Conservation (phyloP, 2,113 vertebrate genomes). For the Hippocampus guttulatus region DNA sequence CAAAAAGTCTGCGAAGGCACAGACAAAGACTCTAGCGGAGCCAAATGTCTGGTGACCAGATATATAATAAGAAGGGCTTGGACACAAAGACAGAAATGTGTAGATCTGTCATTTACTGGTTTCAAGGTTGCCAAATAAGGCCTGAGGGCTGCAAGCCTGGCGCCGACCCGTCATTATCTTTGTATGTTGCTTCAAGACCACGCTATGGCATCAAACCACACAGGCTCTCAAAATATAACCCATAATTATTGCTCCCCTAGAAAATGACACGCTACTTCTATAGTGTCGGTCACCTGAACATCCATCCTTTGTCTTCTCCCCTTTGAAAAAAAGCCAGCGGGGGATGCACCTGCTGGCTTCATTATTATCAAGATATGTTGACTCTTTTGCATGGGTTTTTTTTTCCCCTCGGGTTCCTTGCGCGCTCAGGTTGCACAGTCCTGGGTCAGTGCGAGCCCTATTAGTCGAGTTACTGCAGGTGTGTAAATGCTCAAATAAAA, state of each 20-base stretch:
- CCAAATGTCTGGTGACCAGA: constrained; percentile 1
- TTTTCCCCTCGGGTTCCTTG: constrained; percentile 26
- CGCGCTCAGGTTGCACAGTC: constrained; percentile 40
- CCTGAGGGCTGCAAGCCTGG: constrained; percentile 9
- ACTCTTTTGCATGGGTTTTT: constrained; percentile 9
- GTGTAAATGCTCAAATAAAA: constrained; percentile 50
- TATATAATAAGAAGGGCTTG: constrained; percentile 17
- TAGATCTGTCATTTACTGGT: constrained; percentile 20
- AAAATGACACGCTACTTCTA: constrained; percentile 10
- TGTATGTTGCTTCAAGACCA: constrained; percentile 14
- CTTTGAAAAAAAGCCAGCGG: constrained; percentile 22
- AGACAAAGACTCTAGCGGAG: neutral
- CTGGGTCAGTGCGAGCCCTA: constrained; percentile 15
- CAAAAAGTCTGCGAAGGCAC: constrained; percentile 5
- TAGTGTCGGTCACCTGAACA: constrained; percentile 16
- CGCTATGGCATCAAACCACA: constrained; percentile 39
- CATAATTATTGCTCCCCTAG: constrained; percentile 31
- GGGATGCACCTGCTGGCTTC: constrained; percentile 40
- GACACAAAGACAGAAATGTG: constrained; percentile 17
- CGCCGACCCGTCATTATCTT: constrained; percentile 21
- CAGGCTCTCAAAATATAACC: constrained; percentile 30
- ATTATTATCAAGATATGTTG: constrained; percentile 26
- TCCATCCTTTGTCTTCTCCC: constrained; percentile 12
- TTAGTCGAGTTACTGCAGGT: constrained; percentile 47
- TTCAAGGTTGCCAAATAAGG: constrained; percentile 23